These are phyloP conservation scores for Synanthedon formicaeformis DNA, from an alignment of 2,888 invertebrate genomes.

Conservation along the genomic window DNA sequence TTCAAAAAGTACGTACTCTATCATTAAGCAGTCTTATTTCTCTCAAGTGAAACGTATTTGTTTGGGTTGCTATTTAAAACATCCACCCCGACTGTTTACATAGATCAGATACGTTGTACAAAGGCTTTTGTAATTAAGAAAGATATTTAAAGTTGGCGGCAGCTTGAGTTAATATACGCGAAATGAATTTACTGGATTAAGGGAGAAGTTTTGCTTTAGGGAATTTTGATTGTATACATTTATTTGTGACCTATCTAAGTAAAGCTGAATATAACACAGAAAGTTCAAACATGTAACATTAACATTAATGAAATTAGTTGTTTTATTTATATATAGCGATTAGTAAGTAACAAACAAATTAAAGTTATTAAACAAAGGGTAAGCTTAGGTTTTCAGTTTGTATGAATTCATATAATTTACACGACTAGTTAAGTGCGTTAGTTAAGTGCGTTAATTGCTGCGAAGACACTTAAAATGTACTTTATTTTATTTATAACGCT, in stretches of 20 bases:
- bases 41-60: slow-evolving; percentile 63
- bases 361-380: too few species aligned
- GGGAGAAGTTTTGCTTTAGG: slow-evolving; percentile 30
- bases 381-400: too few species aligned
- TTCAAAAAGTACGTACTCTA: slow-evolving; percentile 21
- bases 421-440: too few species aligned
- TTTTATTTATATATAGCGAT: too few species aligned
- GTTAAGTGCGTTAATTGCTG: too few species aligned
- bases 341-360: too few species aligned
- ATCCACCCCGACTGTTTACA: slow-evolving; percentile 67
- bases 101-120: slow-evolving; percentile 71
- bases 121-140: slow-evolving; percentile 71
- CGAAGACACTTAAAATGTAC: too few species aligned
- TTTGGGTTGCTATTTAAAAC: slow-evolving; percentile 66
- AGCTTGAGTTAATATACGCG: slow-evolving; percentile 64
- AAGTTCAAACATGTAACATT: too few species aligned
- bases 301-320: too few species aligned
- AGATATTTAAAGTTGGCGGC: slow-evolving; percentile 68
- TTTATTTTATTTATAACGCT: too few species aligned
- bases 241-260: not conserved
- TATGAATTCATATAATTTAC: too few species aligned
- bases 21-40: slow-evolving; percentile 60
- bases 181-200: slow-evolving; percentile 65
- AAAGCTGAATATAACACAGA: too few species aligned
- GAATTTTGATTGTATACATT: not conserved